phyloP scores from a whole-genome alignment of 92 coral and sea anemone genomes.

The Bergia puertoricense region DNA sequence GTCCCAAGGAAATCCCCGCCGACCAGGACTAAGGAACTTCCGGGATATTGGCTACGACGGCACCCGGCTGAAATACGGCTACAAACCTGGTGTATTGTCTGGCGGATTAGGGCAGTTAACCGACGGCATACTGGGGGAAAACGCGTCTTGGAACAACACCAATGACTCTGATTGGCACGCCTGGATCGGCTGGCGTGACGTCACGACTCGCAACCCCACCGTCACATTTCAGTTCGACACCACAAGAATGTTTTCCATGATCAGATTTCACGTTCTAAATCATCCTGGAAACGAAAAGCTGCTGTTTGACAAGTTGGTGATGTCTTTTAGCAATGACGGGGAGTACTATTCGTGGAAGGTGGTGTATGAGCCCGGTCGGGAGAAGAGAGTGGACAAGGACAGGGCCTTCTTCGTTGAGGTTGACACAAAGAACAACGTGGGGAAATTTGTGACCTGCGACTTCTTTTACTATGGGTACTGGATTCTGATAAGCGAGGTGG shows the following conservation, averaged over 20 bases:
- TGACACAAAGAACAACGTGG: constrained; percentile 70
- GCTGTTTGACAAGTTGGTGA: constrained; percentile 82
- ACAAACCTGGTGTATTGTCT: constrained; percentile 75
- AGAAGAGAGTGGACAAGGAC: constrained; percentile 53
- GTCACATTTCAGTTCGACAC: constrained; percentile 86
- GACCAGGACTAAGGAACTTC: constrained; percentile 69
- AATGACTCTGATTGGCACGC: constrained; percentile 74
- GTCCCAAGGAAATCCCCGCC: constrained; percentile 87
- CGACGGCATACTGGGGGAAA: constrained; percentile 83
- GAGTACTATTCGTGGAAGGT: constrained; percentile 92
- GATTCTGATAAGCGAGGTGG: constrained; percentile 92
- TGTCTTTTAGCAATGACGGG: constrained; percentile 91
- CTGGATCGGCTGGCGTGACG: constrained; percentile 98
- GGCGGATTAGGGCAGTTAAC: constrained; percentile 94
- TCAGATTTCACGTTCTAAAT: constrained; percentile 82
- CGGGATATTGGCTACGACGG: constrained; percentile 97
- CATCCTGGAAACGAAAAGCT: constrained; percentile 82
- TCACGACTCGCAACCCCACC: constrained; percentile 64
- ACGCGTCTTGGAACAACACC: constrained; percentile 86
- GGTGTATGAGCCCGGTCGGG: constrained; percentile 80
- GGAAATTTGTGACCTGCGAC: constrained; percentile 87
- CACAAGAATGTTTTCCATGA: constrained; percentile 67
- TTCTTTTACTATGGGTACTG: constrained; percentile 93
- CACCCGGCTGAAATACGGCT: constrained; percentile 68
- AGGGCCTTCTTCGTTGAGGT: constrained; percentile 87